Base-by-base conservation (phyloP, 2,888 invertebrate species). In the Pristionchus entomophagus region DNA sequence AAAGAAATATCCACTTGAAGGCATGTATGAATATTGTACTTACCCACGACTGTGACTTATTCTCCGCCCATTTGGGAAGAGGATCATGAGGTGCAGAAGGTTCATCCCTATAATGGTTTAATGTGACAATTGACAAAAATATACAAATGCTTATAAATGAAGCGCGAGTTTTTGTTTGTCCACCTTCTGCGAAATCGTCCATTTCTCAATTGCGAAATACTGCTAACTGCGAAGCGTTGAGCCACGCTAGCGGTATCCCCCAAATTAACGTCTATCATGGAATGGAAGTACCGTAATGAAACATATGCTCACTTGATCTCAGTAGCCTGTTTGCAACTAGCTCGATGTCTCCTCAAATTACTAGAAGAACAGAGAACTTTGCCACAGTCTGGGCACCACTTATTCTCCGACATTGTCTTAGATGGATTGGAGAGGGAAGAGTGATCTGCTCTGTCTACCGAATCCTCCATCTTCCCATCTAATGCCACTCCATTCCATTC, bases 331-430 rank as follows among this genome's bases (percentile, higher is more conserved):
- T 91, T 91, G 86, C 91, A 91, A 10, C 90, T 91, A 14, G 88
- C 88, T 32, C 90, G 85, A 56, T 91, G 91, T 22, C 91, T 86
- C 82, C 89, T 91, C 83, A 91, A 80, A 82, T 91, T 91, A 78
- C 91, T 90, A 26, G 87, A 86, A 6, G 91, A 91, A 86, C 91
- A 91, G 17, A 91, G 87, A 29, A 87, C 87, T 41, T 88, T 86
- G 1, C 86, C 69, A 69, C 91, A 91, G 81, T 88, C 88, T 22
- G 87, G 87, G 49, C 91, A 91, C 5, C 87, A 86, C 53, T 85
- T 89, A 14, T 84, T 51, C 26, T 84, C 84, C 45, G 51, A 2
- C 41, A 10, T n/a, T 10, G 29, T 17, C 8, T 41, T 51, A 32
- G 22, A 32, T 26, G 69, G n/a, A 38, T 69, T 17, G 14, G 65